phyloP scores from a whole-genome alignment of 2,797 vertebrate species.

The Scarus forsteni region DNA sequence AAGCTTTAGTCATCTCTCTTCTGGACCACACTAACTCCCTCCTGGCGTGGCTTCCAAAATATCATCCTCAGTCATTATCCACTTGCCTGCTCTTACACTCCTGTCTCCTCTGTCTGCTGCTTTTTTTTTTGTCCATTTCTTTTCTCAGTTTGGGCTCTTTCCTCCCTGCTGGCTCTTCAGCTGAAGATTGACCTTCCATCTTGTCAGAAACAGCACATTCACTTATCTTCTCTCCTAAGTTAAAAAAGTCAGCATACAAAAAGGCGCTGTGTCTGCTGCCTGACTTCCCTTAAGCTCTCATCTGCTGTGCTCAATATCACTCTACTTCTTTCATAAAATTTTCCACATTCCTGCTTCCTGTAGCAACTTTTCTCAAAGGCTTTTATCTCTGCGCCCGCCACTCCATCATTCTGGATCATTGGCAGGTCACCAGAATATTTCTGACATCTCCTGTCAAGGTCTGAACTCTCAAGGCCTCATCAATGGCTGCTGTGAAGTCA shows the following conservation, averaged over 20 bases:
- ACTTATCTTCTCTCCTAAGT: conserved; percentile 16
- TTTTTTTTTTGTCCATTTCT: conserved; percentile 1
- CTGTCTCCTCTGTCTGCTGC: neutral
- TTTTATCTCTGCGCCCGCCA: conserved; percentile 39
- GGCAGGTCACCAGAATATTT: conserved; percentile 32
- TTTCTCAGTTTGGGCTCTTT: conserved; percentile 4
- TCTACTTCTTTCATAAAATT: conserved; percentile 19
- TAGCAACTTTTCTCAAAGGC: conserved; percentile 27
- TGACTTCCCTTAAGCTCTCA: conserved; percentile 24
- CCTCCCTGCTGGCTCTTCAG: conserved; percentile 32
- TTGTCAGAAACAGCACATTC: conserved; percentile 19
- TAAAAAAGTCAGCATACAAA: conserved; percentile 35
- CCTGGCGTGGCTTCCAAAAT: conserved; percentile 11
- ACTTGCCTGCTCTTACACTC: conserved; percentile 8
- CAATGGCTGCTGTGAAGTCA: conserved; percentile 4
- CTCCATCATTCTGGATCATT: conserved; percentile 39
- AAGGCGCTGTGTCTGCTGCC: conserved; percentile 21
- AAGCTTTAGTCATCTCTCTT: conserved; percentile 41
- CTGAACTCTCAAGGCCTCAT: conserved; percentile 6
- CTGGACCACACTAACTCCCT: conserved; percentile 14
- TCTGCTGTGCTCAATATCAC: conserved; percentile 47
- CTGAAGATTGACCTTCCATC: conserved; percentile 56
- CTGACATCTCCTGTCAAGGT: conserved; percentile 5
- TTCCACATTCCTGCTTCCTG: conserved; percentile 13
- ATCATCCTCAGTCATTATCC: conserved; percentile 10